phyloP scores from a whole-genome alignment of 2,797 vertebrate genomes.

The Molossus molossus region DNA sequence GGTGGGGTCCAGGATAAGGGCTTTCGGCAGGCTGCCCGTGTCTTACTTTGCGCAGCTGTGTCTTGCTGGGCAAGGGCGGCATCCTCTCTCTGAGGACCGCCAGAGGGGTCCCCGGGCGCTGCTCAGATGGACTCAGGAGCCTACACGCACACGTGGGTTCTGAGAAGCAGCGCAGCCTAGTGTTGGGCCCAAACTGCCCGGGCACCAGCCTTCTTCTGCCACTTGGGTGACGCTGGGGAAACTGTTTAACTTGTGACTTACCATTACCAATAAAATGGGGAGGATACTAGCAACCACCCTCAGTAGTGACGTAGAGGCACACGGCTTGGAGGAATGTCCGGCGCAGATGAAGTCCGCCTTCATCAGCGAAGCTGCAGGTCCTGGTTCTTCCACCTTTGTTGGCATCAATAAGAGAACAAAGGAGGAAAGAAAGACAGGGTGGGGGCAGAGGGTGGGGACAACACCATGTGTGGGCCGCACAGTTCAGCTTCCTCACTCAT shows the following conservation, averaged over 20 bases:
- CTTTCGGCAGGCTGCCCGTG: neutral
- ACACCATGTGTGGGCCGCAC: too few species aligned
- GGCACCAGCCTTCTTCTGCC: rapidly evolving
- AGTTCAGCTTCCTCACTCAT: neutral
- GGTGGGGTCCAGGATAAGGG: neutral
- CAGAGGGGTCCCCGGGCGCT: rapidly evolving
- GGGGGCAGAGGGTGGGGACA: neutral
- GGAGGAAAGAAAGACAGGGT: neutral
- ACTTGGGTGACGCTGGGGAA: neutral
- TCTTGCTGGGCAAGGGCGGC: neutral
- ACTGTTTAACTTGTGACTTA: neutral
- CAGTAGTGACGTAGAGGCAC: neutral
- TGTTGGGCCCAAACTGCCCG: too few species aligned
- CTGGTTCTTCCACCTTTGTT: neutral
- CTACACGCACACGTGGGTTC: rapidly evolving
- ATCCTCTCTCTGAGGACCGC: neutral
- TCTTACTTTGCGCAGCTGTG: neutral
- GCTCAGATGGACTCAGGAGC: neutral
- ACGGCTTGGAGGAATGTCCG: rapidly evolving
- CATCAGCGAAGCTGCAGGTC: rapidly evolving
- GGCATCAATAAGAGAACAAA: neutral
- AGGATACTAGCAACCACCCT: rapidly evolving
- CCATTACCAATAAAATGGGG: neutral
- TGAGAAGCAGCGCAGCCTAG: neutral
- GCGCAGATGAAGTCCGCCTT: neutral